phyloP scores from a whole-genome alignment of 2,888 invertebrate species.

The Pammene fasciana region DNA sequence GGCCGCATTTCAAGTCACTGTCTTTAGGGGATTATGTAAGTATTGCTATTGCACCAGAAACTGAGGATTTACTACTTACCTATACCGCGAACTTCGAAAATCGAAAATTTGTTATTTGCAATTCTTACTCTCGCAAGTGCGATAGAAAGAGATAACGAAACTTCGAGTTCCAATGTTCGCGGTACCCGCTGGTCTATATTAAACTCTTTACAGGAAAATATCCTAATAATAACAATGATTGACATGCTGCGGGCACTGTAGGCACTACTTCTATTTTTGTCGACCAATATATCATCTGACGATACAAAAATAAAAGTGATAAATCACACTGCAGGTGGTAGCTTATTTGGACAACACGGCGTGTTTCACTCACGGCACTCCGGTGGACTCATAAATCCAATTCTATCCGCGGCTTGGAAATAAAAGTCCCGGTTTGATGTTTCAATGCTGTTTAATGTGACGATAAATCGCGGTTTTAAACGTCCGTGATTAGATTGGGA shows the following conservation, averaged over 20 bases:
- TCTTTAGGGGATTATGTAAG: too few species aligned
- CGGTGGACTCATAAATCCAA: constrained; percentile 56
- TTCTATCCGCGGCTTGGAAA: constrained; percentile 54
- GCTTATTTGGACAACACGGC: constrained; percentile 58
- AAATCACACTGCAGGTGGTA: constrained; percentile 52
- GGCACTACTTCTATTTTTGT: constrained; percentile 16
- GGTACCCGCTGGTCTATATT: too few species aligned
- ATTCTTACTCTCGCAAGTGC: too few species aligned
- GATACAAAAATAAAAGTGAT: constrained; percentile 48
- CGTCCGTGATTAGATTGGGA: constrained; percentile 7
- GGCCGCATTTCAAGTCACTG: too few species aligned
- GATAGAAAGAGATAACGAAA: too few species aligned
- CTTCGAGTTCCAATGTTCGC: too few species aligned
- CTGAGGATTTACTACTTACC: too few species aligned
- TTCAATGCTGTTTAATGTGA: constrained; percentile 44
- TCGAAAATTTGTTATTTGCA: too few species aligned
- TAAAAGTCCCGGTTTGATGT: constrained; percentile 54
- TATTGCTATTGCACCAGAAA: too few species aligned
- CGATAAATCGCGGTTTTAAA: constrained; percentile 34
- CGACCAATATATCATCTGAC: constrained; percentile 31
- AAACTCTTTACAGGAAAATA: too few species aligned
- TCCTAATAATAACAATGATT: not conserved
- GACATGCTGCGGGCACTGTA: not conserved
- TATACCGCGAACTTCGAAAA: too few species aligned
- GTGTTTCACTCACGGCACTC: constrained; percentile 50